Percentiles rank a stretch among this genome's conserved stretches.
Evolutionary conservation across 92 coral and sea anemone genomes (phyloP).

Genomic region (Parazoanthus atlanticus): DNA sequence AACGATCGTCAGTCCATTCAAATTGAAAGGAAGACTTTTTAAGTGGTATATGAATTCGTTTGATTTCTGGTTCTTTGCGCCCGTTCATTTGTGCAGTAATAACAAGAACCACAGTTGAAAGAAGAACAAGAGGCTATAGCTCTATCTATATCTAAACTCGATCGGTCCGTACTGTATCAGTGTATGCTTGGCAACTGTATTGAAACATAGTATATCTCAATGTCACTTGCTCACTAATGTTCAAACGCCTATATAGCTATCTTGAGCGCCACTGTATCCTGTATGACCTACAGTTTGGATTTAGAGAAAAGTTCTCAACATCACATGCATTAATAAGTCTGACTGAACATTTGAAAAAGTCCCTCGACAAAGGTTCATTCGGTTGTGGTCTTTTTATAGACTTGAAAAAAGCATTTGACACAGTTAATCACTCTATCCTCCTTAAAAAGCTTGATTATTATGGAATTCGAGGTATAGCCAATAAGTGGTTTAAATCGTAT

Average conservation of each 20-base stretch:
- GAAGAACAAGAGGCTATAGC: constrained; percentile 60
- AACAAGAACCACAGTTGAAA: constrained; percentile 42
- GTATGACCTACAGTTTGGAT: constrained; percentile 48
- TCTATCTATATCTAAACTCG: too few species aligned
- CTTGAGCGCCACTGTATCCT: constrained; percentile 51
- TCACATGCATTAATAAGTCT: constrained; percentile 22
- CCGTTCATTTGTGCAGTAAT: constrained; percentile 64
- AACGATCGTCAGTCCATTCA: constrained; percentile 66
- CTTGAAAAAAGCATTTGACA: too few species aligned
- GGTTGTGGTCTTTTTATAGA: constrained; percentile 25
- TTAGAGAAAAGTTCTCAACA: constrained; percentile 42
- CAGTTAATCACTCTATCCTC: too few species aligned
- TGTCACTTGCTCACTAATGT: too few species aligned
- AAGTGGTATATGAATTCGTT: constrained; percentile 59
- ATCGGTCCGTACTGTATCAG: too few species aligned
- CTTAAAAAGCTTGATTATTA: too few species aligned
- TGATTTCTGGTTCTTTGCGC: constrained; percentile 59
- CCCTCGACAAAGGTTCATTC: neutral
- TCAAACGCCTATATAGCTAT: constrained; percentile 34
- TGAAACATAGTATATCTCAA: too few species aligned
- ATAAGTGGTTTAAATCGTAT: constrained; percentile 43
- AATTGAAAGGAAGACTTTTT: constrained; percentile 68
- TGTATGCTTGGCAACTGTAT: too few species aligned
- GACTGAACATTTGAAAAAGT: neutral
- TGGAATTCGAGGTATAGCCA: constrained; percentile 50